Base-by-base conservation (phyloP, 2,888 invertebrate species). In the Parascotia fuliginaria region DNA sequence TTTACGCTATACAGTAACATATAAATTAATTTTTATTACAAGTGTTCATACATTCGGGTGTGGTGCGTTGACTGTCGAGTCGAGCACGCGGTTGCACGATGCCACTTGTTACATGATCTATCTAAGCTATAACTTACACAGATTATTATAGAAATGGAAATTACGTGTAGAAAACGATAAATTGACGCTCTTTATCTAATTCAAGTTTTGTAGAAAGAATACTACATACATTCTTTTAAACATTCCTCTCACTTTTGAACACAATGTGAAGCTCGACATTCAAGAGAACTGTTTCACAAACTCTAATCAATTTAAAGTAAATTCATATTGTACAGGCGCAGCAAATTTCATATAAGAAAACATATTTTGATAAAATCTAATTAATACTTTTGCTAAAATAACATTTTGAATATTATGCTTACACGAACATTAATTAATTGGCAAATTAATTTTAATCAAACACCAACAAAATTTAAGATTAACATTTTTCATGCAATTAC, bases 71-170 rank as follows among this genome's bases (percentile, higher is more conserved):
- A 3, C 5, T 5, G 24, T 31, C 2, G 31, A 13, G 31, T 2
- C 31, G 1, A 9, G 34, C 31, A 53, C 42, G 42, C 12, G 37
- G 33, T 42, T 52, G 52, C 42, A 52, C 38, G 47, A 45, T 50
- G 45, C 58, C 43, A 52, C 61, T 65, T 65, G 77, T 67, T 47
- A 49, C 56, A 66, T 75, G 80, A 82, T 77, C 73, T 75, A 81
- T 79, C 51, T 42, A 27, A 38, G 57, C 71, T 64, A 79, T 81
- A 77, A 74, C 66, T 81, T 73, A 76, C 64, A 64, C 52, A 73
- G 72, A 77, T 79, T 74, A 79, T 77, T 75, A 73, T 78, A 77
- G 72, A 71, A 76, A 74, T 75, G 72, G 62, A 70, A 77, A 79
- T 76, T 74, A 72, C 65, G 66, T 74, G 70, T 66, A 74, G 77